A percentile compares a stretch with the other conserved stretches of the same genome.
Conservation (phyloP, 2,888 invertebrate genomes). For the Himalopsyche kuldschensis region DNA sequence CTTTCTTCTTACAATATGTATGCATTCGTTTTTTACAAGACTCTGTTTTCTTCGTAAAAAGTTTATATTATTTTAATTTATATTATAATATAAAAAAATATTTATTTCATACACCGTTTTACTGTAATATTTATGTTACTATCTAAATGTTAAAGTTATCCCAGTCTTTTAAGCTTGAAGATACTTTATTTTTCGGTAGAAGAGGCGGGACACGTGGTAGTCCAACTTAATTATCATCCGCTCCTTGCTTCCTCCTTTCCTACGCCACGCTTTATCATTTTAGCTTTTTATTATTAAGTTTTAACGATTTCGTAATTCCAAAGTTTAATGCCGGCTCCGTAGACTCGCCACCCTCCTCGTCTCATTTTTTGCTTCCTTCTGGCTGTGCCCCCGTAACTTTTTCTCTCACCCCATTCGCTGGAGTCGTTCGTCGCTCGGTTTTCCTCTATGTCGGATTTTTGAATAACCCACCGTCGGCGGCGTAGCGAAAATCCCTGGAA, state of each 20-base stretch:
- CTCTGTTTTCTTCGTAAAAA: too few relatives aligned
- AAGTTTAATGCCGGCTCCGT: conserved; percentile 39
- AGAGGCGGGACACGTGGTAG: conserved; percentile 21
- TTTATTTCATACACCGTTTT: too few relatives aligned
- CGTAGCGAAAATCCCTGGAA: not conserved
- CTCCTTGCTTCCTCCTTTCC: conserved; percentile 17
- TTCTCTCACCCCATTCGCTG: conserved; percentile 17
- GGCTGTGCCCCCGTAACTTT: conserved; percentile 28
- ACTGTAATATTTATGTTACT: not conserved
- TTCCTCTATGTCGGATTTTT: not conserved
- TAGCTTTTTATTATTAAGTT: conserved; percentile 41
- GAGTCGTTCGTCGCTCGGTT: conserved; percentile 6
- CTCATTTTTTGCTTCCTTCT: conserved; percentile 27
- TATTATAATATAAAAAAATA: too few relatives aligned
- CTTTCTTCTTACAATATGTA: too few relatives aligned
- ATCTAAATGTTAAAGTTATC: not conserved
- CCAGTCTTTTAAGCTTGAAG: not conserved
- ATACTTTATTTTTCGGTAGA: not conserved
- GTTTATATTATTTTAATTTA: too few relatives aligned
- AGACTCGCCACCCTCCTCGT: conserved; percentile 24
- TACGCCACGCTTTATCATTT: conserved; percentile 34
- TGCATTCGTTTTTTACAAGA: too few relatives aligned
- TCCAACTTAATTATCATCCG: conserved; percentile 38
- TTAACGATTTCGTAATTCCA: conserved; percentile 40
- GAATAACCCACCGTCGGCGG: conserved; percentile 10